These are phyloP conservation scores for Bellardia pandia DNA, from an alignment of 2,888 invertebrate species.

Conservation along the genomic window DNA sequence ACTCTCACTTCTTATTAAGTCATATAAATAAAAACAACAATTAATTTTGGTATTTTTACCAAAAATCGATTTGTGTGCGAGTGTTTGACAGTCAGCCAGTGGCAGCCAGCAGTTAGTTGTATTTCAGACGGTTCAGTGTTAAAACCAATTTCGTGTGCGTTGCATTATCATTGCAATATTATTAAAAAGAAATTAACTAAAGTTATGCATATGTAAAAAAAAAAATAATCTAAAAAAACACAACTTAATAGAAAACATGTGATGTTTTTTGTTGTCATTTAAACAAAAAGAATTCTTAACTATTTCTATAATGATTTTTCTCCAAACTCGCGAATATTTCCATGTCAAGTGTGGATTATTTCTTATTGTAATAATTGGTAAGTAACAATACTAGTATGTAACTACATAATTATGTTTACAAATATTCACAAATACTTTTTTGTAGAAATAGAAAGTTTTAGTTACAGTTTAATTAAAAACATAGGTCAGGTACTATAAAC, in stretches of 20 bases:
- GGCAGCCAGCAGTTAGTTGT: conserved; percentile 47
- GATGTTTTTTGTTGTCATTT: background rate
- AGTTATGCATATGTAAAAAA: too few species aligned
- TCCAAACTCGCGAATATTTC: background rate
- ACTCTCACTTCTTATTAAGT: conserved; percentile 67
- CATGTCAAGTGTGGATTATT: conserved; percentile 34
- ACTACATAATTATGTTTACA: background rate
- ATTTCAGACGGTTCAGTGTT: conserved; percentile 54
- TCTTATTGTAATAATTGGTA: conserved; percentile 48
- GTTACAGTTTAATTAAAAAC: conserved; percentile 15
- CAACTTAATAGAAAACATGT: conserved; percentile 26
- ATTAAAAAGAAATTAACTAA: background rate
- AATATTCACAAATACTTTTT: background rate
- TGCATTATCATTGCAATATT: conserved; percentile 23
- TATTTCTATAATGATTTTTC: conserved; percentile 50
- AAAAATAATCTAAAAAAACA: background rate
- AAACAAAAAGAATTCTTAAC: conserved; percentile 8
- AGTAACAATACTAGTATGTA: conserved; percentile 35
- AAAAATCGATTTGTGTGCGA: conserved; percentile 51
- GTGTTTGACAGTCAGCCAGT: conserved; percentile 28
- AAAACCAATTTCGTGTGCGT: conserved; percentile 45
- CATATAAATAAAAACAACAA: conserved; percentile 37
- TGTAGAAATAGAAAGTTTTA: conserved; percentile 57
- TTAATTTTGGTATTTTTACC: conserved; percentile 45
- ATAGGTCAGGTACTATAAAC: conserved; percentile 61